Evolutionary conservation across 2,888 invertebrate genomes (phyloP).

Genomic region (Cephalotes varians): DNA sequence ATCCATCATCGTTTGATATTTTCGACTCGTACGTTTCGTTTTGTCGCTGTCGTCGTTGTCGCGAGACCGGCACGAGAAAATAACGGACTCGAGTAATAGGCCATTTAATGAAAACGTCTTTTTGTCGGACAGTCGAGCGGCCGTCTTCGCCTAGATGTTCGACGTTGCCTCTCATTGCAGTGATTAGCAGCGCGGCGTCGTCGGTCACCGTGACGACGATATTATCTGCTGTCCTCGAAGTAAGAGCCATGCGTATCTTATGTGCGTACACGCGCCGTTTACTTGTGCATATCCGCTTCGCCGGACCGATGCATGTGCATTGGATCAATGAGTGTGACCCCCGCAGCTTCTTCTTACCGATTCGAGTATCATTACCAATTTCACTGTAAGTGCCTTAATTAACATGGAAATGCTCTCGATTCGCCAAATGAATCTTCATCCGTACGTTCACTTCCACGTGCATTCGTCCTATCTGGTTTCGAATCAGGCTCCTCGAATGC

Average conservation of each 20-base stretch:
- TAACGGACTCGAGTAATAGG: constrained; percentile 68
- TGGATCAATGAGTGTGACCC: constrained; percentile 26
- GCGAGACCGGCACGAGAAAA: constrained; percentile 59
- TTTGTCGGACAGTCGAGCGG: constrained; percentile 66
- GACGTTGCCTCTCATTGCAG: constrained; percentile 58
- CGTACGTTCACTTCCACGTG: constrained; percentile 15
- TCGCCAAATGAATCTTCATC: neutral
- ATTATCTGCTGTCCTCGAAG: constrained; percentile 21
- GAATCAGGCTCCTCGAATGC: neutral
- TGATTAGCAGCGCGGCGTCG: constrained; percentile 56
- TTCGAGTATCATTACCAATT: constrained; percentile 16
- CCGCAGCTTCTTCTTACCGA: constrained; percentile 14
- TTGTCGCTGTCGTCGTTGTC: constrained; percentile 19
- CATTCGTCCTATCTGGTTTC: neutral
- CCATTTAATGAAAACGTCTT: constrained; percentile 74
- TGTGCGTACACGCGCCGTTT: constrained; percentile 10
- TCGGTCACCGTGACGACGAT: constrained; percentile 31
- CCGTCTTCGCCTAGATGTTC: constrained; percentile 52
- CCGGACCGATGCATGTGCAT: neutral
- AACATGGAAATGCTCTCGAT: constrained; percentile 54
- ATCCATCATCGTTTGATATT: constrained; percentile 8
- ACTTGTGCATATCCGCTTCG: constrained; percentile 21
- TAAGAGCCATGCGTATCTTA: neutral
- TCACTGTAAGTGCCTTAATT: constrained; percentile 39
- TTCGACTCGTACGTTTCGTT: constrained; percentile 20